Evolutionary conservation across 2,797 vertebrate species (phyloP).

Genomic region (Tragopan temminckii): DNA sequence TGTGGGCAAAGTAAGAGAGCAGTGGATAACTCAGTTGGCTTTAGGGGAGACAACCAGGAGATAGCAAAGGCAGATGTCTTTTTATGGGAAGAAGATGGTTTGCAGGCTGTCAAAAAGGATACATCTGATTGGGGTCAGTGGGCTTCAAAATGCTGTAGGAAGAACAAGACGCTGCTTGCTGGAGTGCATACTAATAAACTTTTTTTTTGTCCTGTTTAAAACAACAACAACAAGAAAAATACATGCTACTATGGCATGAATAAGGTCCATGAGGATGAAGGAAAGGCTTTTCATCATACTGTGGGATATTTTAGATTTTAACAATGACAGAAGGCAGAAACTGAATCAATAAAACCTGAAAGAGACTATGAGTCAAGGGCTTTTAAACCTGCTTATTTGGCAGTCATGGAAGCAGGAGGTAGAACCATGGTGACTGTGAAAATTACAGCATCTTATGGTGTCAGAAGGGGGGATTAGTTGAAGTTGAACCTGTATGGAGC

Average conservation of each 20-base stretch:
- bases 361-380: background rate
- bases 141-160: background rate
- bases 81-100: background rate
- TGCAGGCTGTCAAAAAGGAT: background rate
- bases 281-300: background rate
- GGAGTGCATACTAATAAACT: background rate
- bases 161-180: background rate
- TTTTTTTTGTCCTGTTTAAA: background rate
- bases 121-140: background rate
- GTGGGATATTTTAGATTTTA: background rate
- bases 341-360: background rate
- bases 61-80: background rate
- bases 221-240: background rate
- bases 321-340: background rate
- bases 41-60: background rate
- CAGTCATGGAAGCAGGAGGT: background rate
- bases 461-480: background rate
- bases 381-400: background rate
- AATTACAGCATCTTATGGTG: background rate
- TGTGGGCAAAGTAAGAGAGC: background rate
- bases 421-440: background rate
- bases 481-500: background rate
- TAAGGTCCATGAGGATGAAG: background rate
- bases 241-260: background rate
- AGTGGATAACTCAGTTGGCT: background rate